Evolutionary conservation across 1,140 invertebrate genomes (phyloP).

Genomic region (Drosophila ercepeae): DNA sequence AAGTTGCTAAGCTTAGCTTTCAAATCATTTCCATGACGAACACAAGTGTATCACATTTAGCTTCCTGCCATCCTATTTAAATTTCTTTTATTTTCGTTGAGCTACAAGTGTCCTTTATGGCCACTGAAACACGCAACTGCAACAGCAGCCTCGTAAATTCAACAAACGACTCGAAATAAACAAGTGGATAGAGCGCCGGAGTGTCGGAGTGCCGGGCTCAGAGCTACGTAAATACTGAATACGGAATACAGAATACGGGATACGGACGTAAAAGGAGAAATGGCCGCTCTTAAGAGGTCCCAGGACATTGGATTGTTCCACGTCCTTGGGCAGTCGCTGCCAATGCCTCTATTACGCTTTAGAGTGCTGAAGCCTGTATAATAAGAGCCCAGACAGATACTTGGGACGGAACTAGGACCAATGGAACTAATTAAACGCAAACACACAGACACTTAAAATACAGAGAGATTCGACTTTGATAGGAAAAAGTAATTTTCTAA

Average conservation of each 20-base stretch:
- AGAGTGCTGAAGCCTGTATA: conserved; percentile 2
- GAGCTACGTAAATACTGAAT: conserved; percentile 16
- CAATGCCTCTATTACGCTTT: conserved; percentile 2
- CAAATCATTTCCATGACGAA: conserved; percentile 14
- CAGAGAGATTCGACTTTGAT: not conserved
- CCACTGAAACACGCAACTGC: conserved; percentile 21
- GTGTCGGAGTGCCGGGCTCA: conserved; percentile 15
- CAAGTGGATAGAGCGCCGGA: conserved; percentile 27
- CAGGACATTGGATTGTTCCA: not conserved
- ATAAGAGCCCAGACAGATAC: conserved; percentile 21
- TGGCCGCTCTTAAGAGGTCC: conserved; percentile 6
- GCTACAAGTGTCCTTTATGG: conserved; percentile 50
- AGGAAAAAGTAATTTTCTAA: not conserved
- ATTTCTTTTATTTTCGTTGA: conserved; percentile 5
- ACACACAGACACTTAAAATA: conserved; percentile 25
- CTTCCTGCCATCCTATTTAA: not conserved
- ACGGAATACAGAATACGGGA: conserved; percentile 3
- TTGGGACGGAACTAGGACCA: conserved; percentile 5
- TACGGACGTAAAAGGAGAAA: conserved; percentile 16
- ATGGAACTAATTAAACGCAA: conserved; percentile 64
- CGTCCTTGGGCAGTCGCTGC: conserved; percentile 2
- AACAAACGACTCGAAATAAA: conserved; percentile 37
- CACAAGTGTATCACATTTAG: conserved; percentile 1
- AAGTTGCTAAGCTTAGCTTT: no score
- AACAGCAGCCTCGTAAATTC: conserved; percentile 43